Evolutionary conservation across 2,888 invertebrate species (phyloP), one percentile per base, ranked within the genome.

Genomic region (Rhamphomyia laevipes): DNA sequence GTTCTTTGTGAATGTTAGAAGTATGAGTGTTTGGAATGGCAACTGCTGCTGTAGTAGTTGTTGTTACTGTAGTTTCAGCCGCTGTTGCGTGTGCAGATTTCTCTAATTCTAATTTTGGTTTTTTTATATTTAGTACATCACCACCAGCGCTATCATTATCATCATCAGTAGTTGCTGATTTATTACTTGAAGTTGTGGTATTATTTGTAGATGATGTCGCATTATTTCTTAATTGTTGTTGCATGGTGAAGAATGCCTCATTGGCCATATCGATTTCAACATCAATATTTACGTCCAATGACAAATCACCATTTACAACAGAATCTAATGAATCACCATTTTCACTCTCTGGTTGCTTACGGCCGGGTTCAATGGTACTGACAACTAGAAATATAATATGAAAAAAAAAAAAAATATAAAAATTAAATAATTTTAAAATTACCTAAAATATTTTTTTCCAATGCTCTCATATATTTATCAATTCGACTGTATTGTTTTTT

Each of bases 381-480:
- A 92, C 91, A 51, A 92, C 92, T 67, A 54, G 49, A 56, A 58
- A 23, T 52, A 46, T 56, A 51, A 52, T 13, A 9, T n/a, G 4
- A 31, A 16, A 41, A 12, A 15, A 40, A 35, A 33, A 46, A 45
- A 35, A 35, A 10, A 45, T 13, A 45, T 4, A 6, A 27, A 37
- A 35, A 12, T 3, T 16, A 15, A 2, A 27, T 27, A 7, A 27
- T 27, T 27, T 27, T 27, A 27, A 27, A 7, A 7, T n/a, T 59
- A 70, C 70, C 70, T 59, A 91, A 72, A 58, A 92, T 88, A 61
- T 90, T 91, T 70, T 97, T 97, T 68, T 97, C 97, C 51, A 99
- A 77, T 0, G 96, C 97, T 51, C 96, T 77, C 85, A 99, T 88
- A 66, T 88, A 97, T 69, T 97, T 97, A 66, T 96, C 97, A 53